These are phyloP conservation scores for Isichthys henryi DNA, from an alignment of 2,113 vertebrate species.

Conservation along the genomic window DNA sequence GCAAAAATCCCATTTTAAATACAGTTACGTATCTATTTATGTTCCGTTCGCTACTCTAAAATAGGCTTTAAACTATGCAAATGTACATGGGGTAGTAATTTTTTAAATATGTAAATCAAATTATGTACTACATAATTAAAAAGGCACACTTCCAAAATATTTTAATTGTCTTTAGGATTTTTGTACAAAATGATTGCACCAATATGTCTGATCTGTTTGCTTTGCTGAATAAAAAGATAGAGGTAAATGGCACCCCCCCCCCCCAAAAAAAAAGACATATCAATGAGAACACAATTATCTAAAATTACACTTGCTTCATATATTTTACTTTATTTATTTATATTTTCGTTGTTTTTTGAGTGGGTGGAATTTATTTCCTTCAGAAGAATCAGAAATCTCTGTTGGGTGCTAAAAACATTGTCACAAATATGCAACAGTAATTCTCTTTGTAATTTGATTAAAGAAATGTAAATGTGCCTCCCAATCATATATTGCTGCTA, in stretches of 20 bases:
- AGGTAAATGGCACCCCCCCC: neutral
- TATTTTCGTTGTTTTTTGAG: slow-evolving; percentile 12
- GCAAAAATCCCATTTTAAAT: slow-evolving; percentile 3
- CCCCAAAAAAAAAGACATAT: neutral
- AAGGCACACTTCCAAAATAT: slow-evolving; percentile 18
- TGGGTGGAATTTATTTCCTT: slow-evolving; percentile 18
- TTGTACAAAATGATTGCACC: neutral
- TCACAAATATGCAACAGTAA: slow-evolving; percentile 16
- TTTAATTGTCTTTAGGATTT: slow-evolving; percentile 13
- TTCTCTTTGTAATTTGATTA: slow-evolving; percentile 19
- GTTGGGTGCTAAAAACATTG: slow-evolving; percentile 13
- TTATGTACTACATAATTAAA: slow-evolving; percentile 11
- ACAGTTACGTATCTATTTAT: neutral
- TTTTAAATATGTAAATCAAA: slow-evolving; percentile 14
- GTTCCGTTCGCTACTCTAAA: neutral
- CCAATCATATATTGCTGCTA: slow-evolving; percentile 13
- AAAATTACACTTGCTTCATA: slow-evolving; percentile 17
- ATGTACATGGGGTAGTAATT: slow-evolving; percentile 1
- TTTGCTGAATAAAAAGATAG: neutral
- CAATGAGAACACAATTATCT: slow-evolving; percentile 7
- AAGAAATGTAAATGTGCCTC: slow-evolving; percentile 24
- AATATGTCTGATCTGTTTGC: slow-evolving; percentile 10
- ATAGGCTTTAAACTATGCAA: slow-evolving; percentile 3
- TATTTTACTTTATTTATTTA: slow-evolving; percentile 5
- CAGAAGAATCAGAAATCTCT: slow-evolving; percentile 13